Evolutionary conservation across 2,113 vertebrate species (phyloP), one percentile per base, ranked within the genome.

Genomic region (Ochotona curzoniae): DNA sequence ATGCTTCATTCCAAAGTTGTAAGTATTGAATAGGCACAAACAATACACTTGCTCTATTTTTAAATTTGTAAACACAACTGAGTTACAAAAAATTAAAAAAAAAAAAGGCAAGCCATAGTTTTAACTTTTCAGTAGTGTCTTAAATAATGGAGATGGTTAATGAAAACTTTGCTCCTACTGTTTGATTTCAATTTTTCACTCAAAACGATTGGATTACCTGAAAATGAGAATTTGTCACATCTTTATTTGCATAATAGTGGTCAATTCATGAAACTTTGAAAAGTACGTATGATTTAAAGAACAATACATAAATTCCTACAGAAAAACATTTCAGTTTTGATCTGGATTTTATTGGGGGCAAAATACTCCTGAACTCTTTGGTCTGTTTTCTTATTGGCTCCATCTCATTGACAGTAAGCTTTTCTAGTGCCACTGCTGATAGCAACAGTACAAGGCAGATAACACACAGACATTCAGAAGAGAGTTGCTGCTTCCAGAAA

Each of bases 131-230:
- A 91, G 71, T 0, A 35, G 38, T 71, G 30, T 1, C 54, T 87
- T 66, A 8, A 1, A 47, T 49, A 73, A 44, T 60, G 7, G 57
- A 38, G 20, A 69, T 60, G 15, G 80, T 17, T 60, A 49, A 63
- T 54, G 25, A 38, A 90, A 38, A 18, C 8, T 26, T 30, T 5
- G 44, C 10, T 26, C 11, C n/a, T 32, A 44, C 5, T 75, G 23
- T 76, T 70, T 67, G 35, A 76, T 87, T 90, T 76, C 2, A 32
- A 66, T 60, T 87, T 89, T 83, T 90, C 87, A 82, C 38, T 6
- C 32, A 71, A 81, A 83, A 54, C 5, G 5, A n/a, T 54, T 90
- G n/a, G 95, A 60, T 51, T 75, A 14, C 54, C 89, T 38, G 75
- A 93, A 83, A 73, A 10, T 44, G 47, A 71, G 54, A 7, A 35